Evolutionary conservation across 2,113 vertebrate genomes (phyloP).

Genomic region (Pristiophorus japonicus): DNA sequence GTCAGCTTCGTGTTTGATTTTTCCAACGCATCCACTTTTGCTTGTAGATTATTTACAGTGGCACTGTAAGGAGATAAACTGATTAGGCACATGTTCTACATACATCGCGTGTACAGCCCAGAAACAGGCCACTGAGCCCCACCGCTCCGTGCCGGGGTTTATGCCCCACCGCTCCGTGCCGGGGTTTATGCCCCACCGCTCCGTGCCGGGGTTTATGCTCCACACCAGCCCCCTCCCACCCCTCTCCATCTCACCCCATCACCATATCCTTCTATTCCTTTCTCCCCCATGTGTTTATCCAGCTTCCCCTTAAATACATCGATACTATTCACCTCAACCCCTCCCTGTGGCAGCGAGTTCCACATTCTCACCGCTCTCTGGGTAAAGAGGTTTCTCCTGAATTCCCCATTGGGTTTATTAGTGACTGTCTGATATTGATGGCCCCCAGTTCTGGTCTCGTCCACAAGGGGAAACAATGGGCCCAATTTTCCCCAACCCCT

Average conservation of each 20-base stretch:
- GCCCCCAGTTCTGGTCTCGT: neutral
- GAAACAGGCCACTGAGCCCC: neutral
- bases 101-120: neutral
- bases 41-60: conserved; percentile 94
- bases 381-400: neutral
- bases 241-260: neutral
- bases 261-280: neutral
- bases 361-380: neutral
- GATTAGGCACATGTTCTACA: neutral
- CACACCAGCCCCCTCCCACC: neutral
- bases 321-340: neutral
- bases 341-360: neutral
- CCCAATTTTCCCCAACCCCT: no score
- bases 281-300: neutral
- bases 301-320: neutral
- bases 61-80: conserved; percentile 60
- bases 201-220: neutral
- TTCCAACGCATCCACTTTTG: conserved; percentile 91
- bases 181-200: no score
- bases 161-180: neutral
- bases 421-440: neutral
- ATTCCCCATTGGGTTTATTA: neutral
- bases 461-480: neutral
- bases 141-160: neutral
- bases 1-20: conserved; percentile 98